Evolutionary conservation across 2,797 vertebrate species (phyloP).

Genomic region (Artibeus jamaicensis): DNA sequence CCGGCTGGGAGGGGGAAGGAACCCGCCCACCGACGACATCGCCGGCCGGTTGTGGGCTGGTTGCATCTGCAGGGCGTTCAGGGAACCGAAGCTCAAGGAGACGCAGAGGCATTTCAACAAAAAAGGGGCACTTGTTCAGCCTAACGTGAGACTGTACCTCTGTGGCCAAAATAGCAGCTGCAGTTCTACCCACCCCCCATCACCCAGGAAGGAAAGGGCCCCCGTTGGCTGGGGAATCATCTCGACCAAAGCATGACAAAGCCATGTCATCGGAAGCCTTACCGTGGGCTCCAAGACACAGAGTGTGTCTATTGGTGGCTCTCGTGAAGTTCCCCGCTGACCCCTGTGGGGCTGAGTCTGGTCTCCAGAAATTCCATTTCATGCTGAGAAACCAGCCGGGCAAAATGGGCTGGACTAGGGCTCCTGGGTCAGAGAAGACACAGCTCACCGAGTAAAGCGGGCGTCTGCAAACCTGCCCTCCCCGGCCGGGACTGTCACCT

Average conservation of each 20-base stretch:
- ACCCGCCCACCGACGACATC: slow-evolving; percentile 30
- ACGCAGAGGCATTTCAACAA: background rate
- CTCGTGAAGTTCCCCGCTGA: background rate
- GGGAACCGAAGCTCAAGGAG: background rate
- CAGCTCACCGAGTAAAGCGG: background rate
- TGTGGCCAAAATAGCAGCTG: background rate
- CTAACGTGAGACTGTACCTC: background rate
- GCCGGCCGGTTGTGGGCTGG: background rate
- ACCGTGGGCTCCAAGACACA: background rate
- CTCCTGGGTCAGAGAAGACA: background rate
- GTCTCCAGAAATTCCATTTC: background rate
- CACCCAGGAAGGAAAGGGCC: background rate
- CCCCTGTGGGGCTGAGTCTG: background rate
- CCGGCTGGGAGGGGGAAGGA: background rate
- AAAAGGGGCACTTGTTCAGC: background rate
- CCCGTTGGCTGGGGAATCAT: background rate
- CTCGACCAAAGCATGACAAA: background rate
- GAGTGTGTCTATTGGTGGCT: background rate
- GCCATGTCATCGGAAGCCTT: background rate
- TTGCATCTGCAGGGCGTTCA: background rate
- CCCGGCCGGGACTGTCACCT: background rate
- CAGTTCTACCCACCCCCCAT: background rate
- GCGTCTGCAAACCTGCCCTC: background rate
- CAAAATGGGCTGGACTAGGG: background rate
- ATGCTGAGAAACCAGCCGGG: background rate